Evolutionary conservation across 2,888 invertebrate genomes (phyloP).

Genomic region (Hetaerina titia): DNA sequence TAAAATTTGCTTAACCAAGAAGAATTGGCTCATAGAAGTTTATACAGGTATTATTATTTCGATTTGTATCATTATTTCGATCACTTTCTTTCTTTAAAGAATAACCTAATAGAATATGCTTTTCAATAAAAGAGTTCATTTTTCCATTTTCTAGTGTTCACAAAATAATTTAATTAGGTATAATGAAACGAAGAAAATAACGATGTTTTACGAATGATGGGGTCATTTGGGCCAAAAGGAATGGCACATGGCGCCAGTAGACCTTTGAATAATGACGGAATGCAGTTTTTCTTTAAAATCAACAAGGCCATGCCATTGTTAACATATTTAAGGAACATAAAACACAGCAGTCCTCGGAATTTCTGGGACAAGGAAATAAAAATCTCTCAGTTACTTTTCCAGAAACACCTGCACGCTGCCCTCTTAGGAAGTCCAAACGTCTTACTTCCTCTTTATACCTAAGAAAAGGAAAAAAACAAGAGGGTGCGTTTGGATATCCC

Average conservation of each 20-base stretch:
- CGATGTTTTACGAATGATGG: too few species aligned
- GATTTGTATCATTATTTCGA: too few species aligned
- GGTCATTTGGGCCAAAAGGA: too few species aligned
- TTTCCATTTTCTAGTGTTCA: too few species aligned
- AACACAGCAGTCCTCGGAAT: not conserved
- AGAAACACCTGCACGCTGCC: slow-evolving; percentile 29
- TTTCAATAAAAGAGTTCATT: too few species aligned
- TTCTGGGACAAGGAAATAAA: slow-evolving; percentile 25
- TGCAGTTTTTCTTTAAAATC: not conserved
- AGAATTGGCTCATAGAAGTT: too few species aligned
- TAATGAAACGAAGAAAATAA: too few species aligned
- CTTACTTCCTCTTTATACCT: slow-evolving; percentile 49
- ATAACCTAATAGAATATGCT: too few species aligned
- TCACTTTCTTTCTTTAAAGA: too few species aligned
- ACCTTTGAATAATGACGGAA: not conserved
- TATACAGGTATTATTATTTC: too few species aligned
- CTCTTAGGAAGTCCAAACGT: not conserved
- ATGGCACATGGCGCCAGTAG: not conserved
- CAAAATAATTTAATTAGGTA: too few species aligned
- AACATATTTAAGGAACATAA: not conserved
- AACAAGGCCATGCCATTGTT: not conserved
- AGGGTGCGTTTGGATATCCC: slow-evolving; percentile 48
- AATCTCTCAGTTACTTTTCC: not conserved
- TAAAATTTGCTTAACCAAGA: too few species aligned
- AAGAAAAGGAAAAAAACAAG: not conserved